Evolutionary conservation across 1,140 invertebrate species (phyloP).

Genomic region (Drosophila micromelanica): DNA sequence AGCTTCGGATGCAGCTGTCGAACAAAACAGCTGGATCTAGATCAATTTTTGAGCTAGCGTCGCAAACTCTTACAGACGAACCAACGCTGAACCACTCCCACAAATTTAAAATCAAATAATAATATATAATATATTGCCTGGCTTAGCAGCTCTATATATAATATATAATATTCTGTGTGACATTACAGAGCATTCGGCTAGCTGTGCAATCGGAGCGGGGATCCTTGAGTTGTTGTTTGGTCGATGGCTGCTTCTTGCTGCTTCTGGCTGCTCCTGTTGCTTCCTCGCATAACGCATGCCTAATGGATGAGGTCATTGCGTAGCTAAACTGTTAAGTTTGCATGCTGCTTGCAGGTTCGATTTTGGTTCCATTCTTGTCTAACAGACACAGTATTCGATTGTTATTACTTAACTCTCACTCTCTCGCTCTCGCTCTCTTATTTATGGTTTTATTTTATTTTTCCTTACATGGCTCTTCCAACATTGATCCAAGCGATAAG

Average conservation of each 20-base stretch:
- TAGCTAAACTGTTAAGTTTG: conserved; percentile 39
- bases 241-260: conserved; percentile 58
- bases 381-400: conserved; percentile 8
- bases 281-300: conserved; percentile 45
- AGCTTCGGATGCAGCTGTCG: too few relatives aligned
- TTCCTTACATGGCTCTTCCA: conserved; percentile 26
- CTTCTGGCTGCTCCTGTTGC: conserved; percentile 37
- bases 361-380: conserved; percentile 25
- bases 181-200: conserved; percentile 1
- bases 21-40: too few relatives aligned
- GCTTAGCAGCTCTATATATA: too few relatives aligned
- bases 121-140: too few relatives aligned
- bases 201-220: neutral
- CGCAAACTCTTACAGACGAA: too few relatives aligned
- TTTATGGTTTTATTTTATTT: conserved; percentile 30
- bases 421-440: neutral
- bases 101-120: too few relatives aligned
- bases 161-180: neutral
- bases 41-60: too few relatives aligned
- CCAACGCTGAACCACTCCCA: too few relatives aligned
- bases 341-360: conserved; percentile 29
- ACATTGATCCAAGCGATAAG: conserved; percentile 40
- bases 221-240: conserved; percentile 58
- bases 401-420: conserved; percentile 13
- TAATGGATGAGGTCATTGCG: conserved; percentile 51